Base-by-base conservation (phyloP, 2,797 vertebrate species). In the Phrynocephalus vlangalii region DNA sequence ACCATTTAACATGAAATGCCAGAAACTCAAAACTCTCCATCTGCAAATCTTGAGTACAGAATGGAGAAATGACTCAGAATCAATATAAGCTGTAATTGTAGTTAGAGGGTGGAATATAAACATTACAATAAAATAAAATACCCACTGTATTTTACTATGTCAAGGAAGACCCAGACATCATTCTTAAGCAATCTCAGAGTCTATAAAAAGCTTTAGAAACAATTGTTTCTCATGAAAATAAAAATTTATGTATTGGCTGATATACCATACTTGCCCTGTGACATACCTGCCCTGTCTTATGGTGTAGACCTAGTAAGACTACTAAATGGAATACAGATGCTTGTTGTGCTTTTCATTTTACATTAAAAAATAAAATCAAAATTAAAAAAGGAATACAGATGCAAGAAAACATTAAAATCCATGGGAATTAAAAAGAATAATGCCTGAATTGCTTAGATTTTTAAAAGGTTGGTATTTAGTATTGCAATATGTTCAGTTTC, bases 391-490 rank as follows among this genome's bases (percentile, higher is more conserved):
- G 38, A 20, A 38, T n/a, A 30, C 16, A 81, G 66, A 77, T 10
- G n/a, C n/a, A 60, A 22, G 11, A n/a, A 20, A 6, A 63, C 6
- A 44, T 20, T n/a, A 44, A 30, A 38, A 71, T 66, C 8, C 9
- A 72, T 63, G 22, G 38, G n/a, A 85, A 75, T 75, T 67, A 80
- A 18, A 68, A 81, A 67, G 68, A 73, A 15, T 30, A 75, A 30
- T 22, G 56, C 16, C 26, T 85, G 70, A 75, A 75, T 66, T 73
- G 26, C 60, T 85, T 50, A 15, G 20, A 89, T 73, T 72, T 82
- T 77, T 90, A 90, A 30, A 86, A 91, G 82, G 68, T 91, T 93
- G 84, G 91, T 91, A 94, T 93, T 94, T 94, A 86, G 87, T 94
- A 94, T 20, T 18, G 30, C 93, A 83, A n/a, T 89, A 78, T 93